Percentiles rank a stretch among this genome's conserved stretches.
Evolutionary conservation across 2,888 invertebrate genomes (phyloP).

Genomic region (Lobophora halterata): DNA sequence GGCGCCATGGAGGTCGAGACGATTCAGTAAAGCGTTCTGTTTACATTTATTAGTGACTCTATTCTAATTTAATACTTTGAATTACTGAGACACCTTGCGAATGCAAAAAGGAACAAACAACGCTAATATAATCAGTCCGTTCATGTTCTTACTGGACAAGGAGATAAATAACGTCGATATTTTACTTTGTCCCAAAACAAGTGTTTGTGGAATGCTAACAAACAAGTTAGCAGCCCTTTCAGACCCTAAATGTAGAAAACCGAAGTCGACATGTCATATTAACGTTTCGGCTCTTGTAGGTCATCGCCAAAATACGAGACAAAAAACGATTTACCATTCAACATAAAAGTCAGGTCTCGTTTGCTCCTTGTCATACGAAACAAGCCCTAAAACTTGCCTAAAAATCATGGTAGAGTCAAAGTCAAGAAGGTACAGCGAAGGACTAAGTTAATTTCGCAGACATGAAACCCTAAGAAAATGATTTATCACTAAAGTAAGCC

Average conservation of each 20-base stretch:
- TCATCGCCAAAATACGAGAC: constrained; percentile 23
- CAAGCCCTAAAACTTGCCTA: no score
- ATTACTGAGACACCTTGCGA: constrained; percentile 7
- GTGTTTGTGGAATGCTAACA: constrained; percentile 24
- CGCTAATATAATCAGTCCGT: constrained; percentile 3
- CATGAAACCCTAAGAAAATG: constrained; percentile 20
- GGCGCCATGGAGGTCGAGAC: constrained; percentile 51
- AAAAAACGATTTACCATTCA: constrained; percentile 17
- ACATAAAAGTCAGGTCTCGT: constrained; percentile 15
- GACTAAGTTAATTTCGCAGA: constrained; percentile 14
- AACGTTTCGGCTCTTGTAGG: constrained; percentile 6
- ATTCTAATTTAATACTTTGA: constrained; percentile 20
- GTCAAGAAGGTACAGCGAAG: constrained; percentile 6
- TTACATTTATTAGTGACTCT: constrained; percentile 32
- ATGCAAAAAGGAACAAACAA: constrained; percentile 5
- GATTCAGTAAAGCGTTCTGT: constrained; percentile 36
- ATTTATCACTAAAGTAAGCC: constrained; percentile 16
- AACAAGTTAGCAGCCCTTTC: constrained; percentile 18
- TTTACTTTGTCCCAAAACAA: constrained; percentile 16
- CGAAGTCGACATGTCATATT: constrained; percentile 7
- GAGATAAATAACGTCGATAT: constrained; percentile 11
- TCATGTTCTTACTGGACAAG: constrained; percentile 1
- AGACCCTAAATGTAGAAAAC: constrained; percentile 13
- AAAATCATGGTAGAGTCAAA: constrained; percentile 7
- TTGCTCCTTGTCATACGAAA: no score